These are phyloP conservation scores for Gastracanthus pulcherrimus DNA, from an alignment of 2,888 invertebrate species.

Conservation along the genomic window DNA sequence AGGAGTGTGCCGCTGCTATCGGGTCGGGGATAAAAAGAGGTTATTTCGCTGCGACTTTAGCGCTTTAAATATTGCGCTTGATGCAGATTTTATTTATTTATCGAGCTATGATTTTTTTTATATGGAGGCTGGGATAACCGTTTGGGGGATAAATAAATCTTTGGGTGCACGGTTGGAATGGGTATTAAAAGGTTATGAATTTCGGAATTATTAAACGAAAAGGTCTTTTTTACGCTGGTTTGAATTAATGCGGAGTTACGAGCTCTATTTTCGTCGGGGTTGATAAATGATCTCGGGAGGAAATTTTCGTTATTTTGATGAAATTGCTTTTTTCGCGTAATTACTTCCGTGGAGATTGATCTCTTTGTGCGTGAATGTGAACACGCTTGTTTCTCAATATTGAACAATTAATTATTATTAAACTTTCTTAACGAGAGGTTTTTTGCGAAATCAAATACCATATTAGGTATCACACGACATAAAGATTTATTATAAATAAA, in stretches of 20 bases:
- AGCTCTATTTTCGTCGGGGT: conserved; percentile 7
- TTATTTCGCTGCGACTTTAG: conserved; percentile 27
- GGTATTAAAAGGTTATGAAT: conserved; percentile 47
- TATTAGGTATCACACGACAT: too few species aligned
- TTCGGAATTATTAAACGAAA: conserved; percentile 37
- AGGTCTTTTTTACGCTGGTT: not conserved
- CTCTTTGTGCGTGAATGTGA: too few species aligned
- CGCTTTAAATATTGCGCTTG: conserved; percentile 32
- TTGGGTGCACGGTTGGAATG: not conserved
- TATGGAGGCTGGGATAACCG: too few species aligned
- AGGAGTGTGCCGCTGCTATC: not conserved
- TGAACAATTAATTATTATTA: too few species aligned
- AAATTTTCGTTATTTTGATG: not conserved
- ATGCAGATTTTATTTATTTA: conserved; percentile 47
- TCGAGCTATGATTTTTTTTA: conserved; percentile 41
- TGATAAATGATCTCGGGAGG: not conserved
- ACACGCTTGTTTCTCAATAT: too few species aligned
- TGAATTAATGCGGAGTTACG: conserved; percentile 44
- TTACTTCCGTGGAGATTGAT: too few species aligned
- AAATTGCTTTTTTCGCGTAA: not conserved
- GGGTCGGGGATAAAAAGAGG: conserved; percentile 4
- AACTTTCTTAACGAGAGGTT: too few species aligned
- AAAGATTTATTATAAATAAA: too few species aligned
- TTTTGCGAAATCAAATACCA: too few species aligned
- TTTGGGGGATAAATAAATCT: not conserved